Conservation (phyloP, 2,113 vertebrate species). For the Dinomys branickii region DNA sequence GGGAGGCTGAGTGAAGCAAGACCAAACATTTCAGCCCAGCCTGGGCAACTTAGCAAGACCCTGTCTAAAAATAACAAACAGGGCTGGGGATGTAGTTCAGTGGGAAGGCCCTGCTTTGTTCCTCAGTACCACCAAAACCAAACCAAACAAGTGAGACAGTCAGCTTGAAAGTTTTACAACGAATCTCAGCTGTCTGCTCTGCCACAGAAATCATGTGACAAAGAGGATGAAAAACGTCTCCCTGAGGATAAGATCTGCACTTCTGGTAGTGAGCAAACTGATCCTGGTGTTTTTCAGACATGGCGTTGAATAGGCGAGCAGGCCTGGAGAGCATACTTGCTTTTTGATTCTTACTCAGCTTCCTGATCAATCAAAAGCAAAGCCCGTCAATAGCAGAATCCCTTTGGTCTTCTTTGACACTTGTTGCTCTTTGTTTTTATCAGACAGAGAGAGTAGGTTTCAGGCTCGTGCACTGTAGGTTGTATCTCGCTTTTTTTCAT, state of each 20-base stretch:
- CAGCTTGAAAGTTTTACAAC: neutral
- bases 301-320: neutral
- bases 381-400: neutral
- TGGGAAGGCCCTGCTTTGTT: neutral
- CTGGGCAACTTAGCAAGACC: neutral
- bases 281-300: neutral
- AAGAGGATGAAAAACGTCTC: neutral
- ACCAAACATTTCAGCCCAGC: neutral
- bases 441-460: neutral
- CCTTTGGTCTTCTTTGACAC: neutral
- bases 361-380: neutral
- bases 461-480: neutral
- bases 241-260: neutral
- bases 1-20: neutral
- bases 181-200: neutral
- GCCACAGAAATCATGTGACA: neutral
- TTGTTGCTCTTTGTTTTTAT: neutral
- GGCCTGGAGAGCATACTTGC: neutral
- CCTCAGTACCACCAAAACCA: neutral
- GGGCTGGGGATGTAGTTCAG: neutral
- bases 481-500: neutral
- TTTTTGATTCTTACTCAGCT: neutral
- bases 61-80: neutral
- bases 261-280: neutral
- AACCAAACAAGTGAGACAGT: neutral